phyloP scores from a whole-genome alignment of 2,888 invertebrate genomes.

The Euspilapteryx auroguttella region DNA sequence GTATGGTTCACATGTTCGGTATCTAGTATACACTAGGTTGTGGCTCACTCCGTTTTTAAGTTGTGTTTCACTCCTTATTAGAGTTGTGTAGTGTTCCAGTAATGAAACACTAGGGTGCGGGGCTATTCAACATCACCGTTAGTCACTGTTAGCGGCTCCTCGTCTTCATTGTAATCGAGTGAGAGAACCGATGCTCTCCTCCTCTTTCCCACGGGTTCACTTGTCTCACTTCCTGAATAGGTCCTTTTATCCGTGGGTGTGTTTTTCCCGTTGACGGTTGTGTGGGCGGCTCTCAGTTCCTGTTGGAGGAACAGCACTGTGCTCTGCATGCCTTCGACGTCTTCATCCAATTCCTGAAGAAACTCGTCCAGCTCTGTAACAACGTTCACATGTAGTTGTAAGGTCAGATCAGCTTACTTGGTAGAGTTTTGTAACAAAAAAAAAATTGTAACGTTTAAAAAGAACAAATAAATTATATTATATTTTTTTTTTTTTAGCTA shows the following conservation, averaged over 20 bases:
- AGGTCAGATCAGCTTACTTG: no score
- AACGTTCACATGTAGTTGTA: not conserved
- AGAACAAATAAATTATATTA: no score
- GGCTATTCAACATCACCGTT: slow-evolving; percentile 67
- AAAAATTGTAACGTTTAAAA: no score
- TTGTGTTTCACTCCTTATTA: not conserved
- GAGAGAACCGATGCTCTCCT: slow-evolving; percentile 72
- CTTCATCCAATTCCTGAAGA: slow-evolving; percentile 93
- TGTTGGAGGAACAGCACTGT: slow-evolving; percentile 93
- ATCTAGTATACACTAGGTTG: slow-evolving; percentile 25
- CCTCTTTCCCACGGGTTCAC: slow-evolving; percentile 62
- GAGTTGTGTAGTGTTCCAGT: no score
- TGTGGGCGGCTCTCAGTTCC: slow-evolving; percentile 79
- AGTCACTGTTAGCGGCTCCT: slow-evolving; percentile 69
- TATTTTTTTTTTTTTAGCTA: no score
- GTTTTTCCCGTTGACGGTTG: slow-evolving; percentile 38
- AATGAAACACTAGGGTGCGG: slow-evolving; percentile 23
- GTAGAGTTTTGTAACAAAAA: no score
- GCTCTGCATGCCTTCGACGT: slow-evolving; percentile 98
- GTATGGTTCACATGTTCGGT: not conserved
- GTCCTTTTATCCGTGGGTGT: slow-evolving; percentile 37
- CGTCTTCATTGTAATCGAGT: slow-evolving; percentile 75
- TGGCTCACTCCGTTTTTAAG: not conserved
- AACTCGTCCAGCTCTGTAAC: slow-evolving; percentile 90
- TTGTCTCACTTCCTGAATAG: slow-evolving; percentile 41